These are phyloP conservation scores for Ambastaia sidthimunki DNA, from an alignment of 2,797 vertebrate genomes.

Conservation along the genomic window DNA sequence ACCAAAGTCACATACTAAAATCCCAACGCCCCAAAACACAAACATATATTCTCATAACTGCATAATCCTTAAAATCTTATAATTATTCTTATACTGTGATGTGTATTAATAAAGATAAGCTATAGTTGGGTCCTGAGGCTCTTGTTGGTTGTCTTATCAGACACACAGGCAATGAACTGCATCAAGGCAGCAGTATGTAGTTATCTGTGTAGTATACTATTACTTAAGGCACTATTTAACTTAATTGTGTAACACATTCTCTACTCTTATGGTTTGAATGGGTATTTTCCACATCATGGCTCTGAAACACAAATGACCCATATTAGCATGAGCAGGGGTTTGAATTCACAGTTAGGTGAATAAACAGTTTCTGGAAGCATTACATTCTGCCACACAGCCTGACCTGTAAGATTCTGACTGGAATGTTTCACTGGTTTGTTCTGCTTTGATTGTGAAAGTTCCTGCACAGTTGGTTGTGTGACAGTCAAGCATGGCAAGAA, in stretches of 20 bases:
- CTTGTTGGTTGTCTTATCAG: neutral
- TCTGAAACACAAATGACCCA: neutral
- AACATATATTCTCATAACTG: too few relatives aligned
- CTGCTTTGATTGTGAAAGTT: too few relatives aligned
- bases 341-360: constrained; percentile 2
- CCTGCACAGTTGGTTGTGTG: too few relatives aligned
- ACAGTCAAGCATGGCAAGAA: neutral
- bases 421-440: neutral
- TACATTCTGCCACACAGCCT: neutral
- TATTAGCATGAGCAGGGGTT: neutral
- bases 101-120: neutral
- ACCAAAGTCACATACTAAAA: too few relatives aligned
- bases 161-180: neutral
- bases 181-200: neutral
- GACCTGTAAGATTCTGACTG: neutral
- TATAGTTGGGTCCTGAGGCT: neutral
- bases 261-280: neutral
- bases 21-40: too few relatives aligned
- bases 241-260: neutral
- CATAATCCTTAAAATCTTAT: too few relatives aligned
- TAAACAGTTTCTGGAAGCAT: neutral
- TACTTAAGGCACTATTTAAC: neutral
- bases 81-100: neutral
- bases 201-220: neutral
- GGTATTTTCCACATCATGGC: neutral